Conservation (phyloP, 2,113 vertebrate genomes). For the Plotosus lineatus region DNA sequence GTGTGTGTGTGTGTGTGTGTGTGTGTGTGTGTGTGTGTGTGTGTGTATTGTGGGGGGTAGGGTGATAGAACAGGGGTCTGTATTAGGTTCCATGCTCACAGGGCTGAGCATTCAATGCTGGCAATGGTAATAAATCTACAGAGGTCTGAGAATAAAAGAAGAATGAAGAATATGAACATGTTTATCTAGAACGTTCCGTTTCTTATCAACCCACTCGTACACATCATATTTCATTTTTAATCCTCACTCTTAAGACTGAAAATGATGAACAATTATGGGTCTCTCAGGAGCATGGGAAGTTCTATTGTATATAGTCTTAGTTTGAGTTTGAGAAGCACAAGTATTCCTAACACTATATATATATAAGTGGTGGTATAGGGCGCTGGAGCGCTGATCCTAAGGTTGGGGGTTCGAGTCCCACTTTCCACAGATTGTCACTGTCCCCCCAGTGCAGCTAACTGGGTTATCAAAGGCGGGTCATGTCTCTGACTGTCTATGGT, state of each 20-base stretch:
- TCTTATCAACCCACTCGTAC: background rate
- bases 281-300: background rate
- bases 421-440: too few species aligned
- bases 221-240: background rate
- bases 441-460: too few species aligned
- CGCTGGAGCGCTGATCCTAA: too few species aligned
- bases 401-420: too few species aligned
- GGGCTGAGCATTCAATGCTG: background rate
- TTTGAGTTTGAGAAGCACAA: too few species aligned
- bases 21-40: constrained; percentile 1
- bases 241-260: background rate
- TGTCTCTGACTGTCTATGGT: too few species aligned
- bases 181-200: background rate
- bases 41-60: too few species aligned
- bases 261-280: background rate
- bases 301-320: too few species aligned
- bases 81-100: background rate
- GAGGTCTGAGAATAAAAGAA: background rate
- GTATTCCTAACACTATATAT: too few species aligned
- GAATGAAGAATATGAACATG: background rate
- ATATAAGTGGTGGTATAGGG: too few species aligned
- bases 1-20: constrained; percentile 24
- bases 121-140: background rate
- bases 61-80: too few species aligned
- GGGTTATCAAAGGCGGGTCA: too few species aligned